Percentiles rank a stretch among this genome's conserved stretches.
Evolutionary conservation across 1,140 invertebrate species (phyloP).

Genomic region (Drosophila lini): DNA sequence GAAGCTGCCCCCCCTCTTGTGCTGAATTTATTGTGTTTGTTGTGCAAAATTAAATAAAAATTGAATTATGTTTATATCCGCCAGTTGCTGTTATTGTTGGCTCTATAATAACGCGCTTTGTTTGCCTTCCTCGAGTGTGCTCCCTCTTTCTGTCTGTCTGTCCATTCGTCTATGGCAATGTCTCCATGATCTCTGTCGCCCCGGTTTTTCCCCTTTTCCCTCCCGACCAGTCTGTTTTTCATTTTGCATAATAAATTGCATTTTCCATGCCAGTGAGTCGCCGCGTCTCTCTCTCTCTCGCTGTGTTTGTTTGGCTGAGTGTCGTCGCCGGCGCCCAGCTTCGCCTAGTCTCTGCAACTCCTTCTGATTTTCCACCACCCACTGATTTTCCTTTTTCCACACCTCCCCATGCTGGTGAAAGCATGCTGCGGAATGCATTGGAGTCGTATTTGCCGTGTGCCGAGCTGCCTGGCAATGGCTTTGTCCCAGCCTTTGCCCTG

Average conservation of each 20-base stretch:
- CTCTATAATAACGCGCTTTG: conserved; percentile 74
- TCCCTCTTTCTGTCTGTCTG: conserved; percentile 27
- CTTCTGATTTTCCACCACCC: not conserved
- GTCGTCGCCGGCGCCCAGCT: conserved; percentile 31
- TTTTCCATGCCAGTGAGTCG: conserved; percentile 79
- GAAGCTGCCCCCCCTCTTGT: not conserved
- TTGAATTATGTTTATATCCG: conserved; percentile 82
- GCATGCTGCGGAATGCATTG: conserved; percentile 46
- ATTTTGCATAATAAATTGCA: conserved; percentile 83
- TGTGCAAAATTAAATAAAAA: conserved; percentile 81
- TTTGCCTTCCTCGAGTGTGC: conserved; percentile 38
- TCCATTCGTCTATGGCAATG: conserved; percentile 45
- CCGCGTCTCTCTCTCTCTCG: conserved; percentile 26
- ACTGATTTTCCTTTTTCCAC: not conserved
- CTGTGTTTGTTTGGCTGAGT: conserved; percentile 56
- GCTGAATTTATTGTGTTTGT: conserved; percentile 80
- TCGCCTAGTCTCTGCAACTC: not conserved
- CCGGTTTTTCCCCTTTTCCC: not conserved
- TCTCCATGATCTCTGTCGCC: conserved; percentile 57
- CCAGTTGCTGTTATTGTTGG: conserved; percentile 76
- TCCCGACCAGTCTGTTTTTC: conserved; percentile 61
- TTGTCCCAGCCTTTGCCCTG: conserved; percentile 35
- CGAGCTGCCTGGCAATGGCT: not conserved
- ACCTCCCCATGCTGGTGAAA: not conserved
- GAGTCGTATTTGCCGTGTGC: conserved; percentile 65